Base-by-base conservation (phyloP, 2,113 vertebrate species). In the Calidris pugnax region DNA sequence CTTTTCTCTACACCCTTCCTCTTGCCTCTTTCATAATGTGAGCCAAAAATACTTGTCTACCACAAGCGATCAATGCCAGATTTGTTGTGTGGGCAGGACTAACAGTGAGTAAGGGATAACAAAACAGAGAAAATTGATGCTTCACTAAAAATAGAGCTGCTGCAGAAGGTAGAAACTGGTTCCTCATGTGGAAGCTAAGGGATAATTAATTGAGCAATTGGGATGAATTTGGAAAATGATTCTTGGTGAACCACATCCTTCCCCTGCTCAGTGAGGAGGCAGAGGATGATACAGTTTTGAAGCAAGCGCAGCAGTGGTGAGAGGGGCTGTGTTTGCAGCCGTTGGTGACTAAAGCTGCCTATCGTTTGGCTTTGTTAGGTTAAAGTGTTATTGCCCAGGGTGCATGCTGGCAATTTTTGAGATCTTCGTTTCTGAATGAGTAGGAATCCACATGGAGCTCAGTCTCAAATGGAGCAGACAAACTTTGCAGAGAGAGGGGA, bases 191-290 rank as follows among this genome's bases (percentile, higher is more conserved):
- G 8, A 84, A 95, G 77, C 69, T 92, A 24, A 92, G 92, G 56
- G 48, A 72, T 91, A 95, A 97, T 97, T 97, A 97, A 97, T 95
- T 92, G 92, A 97, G 89, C 90, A 97, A 96, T 97, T 97, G 96
- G 89, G 82, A 92, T 87, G 75, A 93, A 94, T 96, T 93, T 94
- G 95, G 91, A 71, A 94, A 97, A 96, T 82, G 39, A 62, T 78
- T 90, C 75, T 91, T 94, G 97, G 97, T 96, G 87, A 97, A 97
- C 97, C 97, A 97, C 96, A 97, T 97, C 97, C 96, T 97, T 97
- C 96, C 95, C 41, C 12, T 3, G 19, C 59, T 95, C 75, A 57
- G 79, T 59, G 75, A 89, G 67, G 51, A 87, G 88, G 90, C 69
- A 88, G 87, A 56, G 59, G 77, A 85, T 45, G 76, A 86, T 23